These are phyloP conservation scores for Magallana nippona DNA, from an alignment of 2,888 invertebrate genomes.

Conservation along the genomic window DNA sequence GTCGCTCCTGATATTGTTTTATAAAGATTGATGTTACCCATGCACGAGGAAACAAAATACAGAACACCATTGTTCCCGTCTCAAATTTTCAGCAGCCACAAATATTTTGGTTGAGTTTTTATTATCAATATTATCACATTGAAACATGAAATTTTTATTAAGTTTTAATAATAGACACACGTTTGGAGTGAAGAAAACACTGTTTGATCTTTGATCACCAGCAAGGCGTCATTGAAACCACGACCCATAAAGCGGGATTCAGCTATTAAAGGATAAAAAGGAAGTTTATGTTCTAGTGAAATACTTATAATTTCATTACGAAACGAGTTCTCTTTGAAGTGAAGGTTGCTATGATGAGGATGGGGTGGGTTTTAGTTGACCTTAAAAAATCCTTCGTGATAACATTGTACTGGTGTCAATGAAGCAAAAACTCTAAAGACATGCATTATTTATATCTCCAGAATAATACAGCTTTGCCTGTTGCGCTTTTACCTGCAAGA, in stretches of 20 bases:
- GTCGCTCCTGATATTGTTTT: too few relatives aligned
- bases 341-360: not conserved
- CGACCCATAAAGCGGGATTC: not conserved
- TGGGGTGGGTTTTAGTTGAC: not conserved
- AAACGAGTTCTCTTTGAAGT: conserved; percentile 15
- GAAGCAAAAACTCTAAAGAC: not conserved
- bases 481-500: not conserved
- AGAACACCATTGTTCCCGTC: not conserved
- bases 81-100: not conserved
- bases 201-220: not conserved
- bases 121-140: too few relatives aligned
- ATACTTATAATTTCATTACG: not conserved
- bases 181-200: not conserved
- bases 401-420: not conserved
- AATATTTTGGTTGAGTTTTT: too few relatives aligned
- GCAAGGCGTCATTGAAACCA: not conserved
- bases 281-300: conserved; percentile 10
- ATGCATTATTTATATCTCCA: not conserved
- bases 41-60: not conserved
- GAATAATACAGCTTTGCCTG: not conserved
- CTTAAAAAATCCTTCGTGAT: not conserved
- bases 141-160: too few relatives aligned
- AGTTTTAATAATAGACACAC: not conserved
- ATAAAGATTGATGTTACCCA: not conserved
- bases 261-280: not conserved